Conservation (phyloP, 2,797 vertebrate genomes). For the Agapornis canus region DNA sequence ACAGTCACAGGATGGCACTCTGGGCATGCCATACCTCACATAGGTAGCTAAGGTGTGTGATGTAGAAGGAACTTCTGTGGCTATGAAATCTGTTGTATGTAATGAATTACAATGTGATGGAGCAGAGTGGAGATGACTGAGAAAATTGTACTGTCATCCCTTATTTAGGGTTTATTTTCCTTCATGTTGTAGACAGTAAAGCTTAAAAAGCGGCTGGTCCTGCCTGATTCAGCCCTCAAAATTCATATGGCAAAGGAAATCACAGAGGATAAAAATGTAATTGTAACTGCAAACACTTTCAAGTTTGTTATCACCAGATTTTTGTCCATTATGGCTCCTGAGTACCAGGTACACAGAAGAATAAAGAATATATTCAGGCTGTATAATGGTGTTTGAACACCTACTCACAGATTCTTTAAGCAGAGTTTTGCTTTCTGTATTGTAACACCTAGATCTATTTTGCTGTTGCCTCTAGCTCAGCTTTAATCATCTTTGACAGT, state of each 20-base stretch:
- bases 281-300: background rate
- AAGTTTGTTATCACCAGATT: background rate
- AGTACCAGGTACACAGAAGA: background rate
- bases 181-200: background rate
- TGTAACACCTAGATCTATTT: background rate
- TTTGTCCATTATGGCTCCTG: background rate
- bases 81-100: background rate
- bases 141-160: background rate
- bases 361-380: background rate
- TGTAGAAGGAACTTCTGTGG: background rate
- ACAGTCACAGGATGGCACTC: constrained; percentile 33
- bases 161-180: background rate
- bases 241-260: background rate
- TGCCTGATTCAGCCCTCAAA: background rate
- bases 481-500: background rate
- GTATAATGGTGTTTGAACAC: background rate
- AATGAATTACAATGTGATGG: background rate
- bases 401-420: background rate
- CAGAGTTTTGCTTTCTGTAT: background rate
- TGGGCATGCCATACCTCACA: background rate
- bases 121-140: background rate
- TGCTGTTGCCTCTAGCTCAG: background rate
- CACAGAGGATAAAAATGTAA: background rate
- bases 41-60: background rate
- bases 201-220: background rate